These are phyloP conservation scores for Charina bottae DNA, from an alignment of 2,113 vertebrate genomes.

Conservation along the genomic window DNA sequence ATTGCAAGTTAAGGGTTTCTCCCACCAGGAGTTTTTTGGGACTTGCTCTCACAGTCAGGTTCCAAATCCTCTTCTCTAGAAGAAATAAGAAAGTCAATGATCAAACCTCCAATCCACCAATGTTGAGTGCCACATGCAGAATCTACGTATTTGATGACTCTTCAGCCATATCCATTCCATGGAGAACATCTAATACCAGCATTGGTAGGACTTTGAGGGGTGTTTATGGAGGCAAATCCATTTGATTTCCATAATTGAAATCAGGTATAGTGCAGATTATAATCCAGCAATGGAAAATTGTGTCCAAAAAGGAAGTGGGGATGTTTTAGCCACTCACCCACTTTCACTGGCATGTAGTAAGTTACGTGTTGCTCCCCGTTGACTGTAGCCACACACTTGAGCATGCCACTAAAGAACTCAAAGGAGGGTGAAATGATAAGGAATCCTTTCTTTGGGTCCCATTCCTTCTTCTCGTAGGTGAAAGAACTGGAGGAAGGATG, in stretches of 20 bases:
- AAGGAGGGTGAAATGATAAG: slow-evolving; percentile 66
- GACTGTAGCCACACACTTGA: slow-evolving; percentile 72
- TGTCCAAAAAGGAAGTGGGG: not conserved
- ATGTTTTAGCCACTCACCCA: slow-evolving; percentile 72
- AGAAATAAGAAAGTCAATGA: not conserved
- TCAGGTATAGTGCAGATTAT: no score
- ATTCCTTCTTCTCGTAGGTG: slow-evolving; percentile 51
- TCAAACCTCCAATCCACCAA: not conserved
- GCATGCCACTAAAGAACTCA: not conserved
- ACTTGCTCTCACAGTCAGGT: slow-evolving; percentile 62
- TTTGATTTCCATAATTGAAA: not conserved
- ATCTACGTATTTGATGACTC: no score
- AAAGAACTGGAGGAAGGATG: slow-evolving; percentile 34
- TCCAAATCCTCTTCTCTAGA: slow-evolving; percentile 62
- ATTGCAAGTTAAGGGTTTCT: slow-evolving; percentile 77
- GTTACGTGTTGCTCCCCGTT: slow-evolving; percentile 56
- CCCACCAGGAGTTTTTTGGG: slow-evolving; percentile 77
- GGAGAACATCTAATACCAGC: not conserved
- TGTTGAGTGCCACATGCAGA: not conserved
- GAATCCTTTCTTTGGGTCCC: slow-evolving; percentile 86
- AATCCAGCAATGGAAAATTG: not conserved
- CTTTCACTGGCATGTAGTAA: slow-evolving; percentile 68
- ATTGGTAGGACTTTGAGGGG: no score
- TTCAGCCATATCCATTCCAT: not conserved
- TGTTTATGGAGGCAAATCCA: not conserved